Percentiles rank a stretch among this genome's conserved stretches.
These are phyloP conservation scores for Sminthurides bifidus DNA, from an alignment of 1,140 invertebrate genomes.

Conservation along the genomic window DNA sequence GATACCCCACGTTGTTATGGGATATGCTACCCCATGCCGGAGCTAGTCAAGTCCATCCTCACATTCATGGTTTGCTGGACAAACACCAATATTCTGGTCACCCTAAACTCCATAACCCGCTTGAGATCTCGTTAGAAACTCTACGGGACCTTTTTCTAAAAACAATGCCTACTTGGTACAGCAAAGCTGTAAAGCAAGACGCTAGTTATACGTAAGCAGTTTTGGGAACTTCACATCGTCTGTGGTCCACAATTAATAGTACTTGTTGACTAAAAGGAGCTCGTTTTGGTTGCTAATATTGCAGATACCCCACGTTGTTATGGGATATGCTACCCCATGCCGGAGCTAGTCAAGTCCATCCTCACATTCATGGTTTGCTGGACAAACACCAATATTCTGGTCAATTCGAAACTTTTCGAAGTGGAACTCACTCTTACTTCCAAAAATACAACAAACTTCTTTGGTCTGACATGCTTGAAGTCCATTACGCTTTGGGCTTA, in stretches of 20 bases:
- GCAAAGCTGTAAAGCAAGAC: conserved; percentile 23
- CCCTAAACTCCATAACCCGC: conserved; percentile 38
- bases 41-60: conserved; percentile 44
- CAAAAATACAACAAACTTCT: conserved; percentile 33
- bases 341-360: conserved; percentile 43
- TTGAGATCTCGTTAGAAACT: conserved; percentile 36
- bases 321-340: conserved; percentile 42
- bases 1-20: conserved; percentile 39
- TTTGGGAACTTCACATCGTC: background rate
- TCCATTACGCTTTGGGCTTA: conserved; percentile 39
- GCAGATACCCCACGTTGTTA: conserved; percentile 36
- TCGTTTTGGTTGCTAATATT: conserved; percentile 32
- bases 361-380: conserved; percentile 41
- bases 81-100: conserved; percentile 38
- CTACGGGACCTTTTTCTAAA: conserved; percentile 37
- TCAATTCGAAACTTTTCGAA: conserved; percentile 35
- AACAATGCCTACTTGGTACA: conserved; percentile 36
- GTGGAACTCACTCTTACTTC: conserved; percentile 34
- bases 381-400: conserved; percentile 38
- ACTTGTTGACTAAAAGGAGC: background rate
- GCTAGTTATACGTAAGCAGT: conserved; percentile 26
- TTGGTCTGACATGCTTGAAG: conserved; percentile 37
- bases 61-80: conserved; percentile 40
- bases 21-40: conserved; percentile 41
- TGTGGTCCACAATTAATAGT: background rate